phyloP scores from a whole-genome alignment of 2,113 vertebrate species.

The Noctilio leporinus region DNA sequence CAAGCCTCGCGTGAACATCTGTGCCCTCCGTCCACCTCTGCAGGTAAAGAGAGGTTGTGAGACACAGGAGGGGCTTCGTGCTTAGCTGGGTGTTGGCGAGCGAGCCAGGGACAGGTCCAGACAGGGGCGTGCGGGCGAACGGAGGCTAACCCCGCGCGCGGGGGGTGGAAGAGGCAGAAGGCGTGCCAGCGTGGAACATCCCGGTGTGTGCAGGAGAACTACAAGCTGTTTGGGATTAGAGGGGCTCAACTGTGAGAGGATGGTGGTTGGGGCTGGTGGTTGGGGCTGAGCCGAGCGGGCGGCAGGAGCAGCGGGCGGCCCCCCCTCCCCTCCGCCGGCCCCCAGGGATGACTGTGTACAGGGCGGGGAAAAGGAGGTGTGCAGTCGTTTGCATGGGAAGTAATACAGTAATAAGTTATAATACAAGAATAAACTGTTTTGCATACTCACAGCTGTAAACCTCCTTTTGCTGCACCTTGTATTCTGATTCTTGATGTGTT shows the following conservation, averaged over 20 bases:
- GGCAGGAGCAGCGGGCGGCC: neutral
- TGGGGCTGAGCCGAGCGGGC: neutral
- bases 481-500: neutral
- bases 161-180: neutral
- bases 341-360: neutral
- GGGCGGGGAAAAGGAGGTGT: no score
- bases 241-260: neutral
- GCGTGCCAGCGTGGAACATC: neutral
- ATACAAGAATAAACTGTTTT: no score
- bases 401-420: no score
- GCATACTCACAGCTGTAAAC: neutral
- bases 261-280: neutral
- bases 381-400: no score
- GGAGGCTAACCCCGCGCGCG: neutral
- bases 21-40: neutral
- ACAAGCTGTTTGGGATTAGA: slow-evolving; percentile 9
- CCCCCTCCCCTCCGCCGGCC: no score
- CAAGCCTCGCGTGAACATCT: neutral
- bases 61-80: neutral
- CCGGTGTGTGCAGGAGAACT: neutral
- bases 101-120: neutral
- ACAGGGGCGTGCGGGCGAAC: neutral
- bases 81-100: neutral
- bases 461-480: neutral
- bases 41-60: neutral